Percentiles rank a stretch among this genome's conserved stretches.
phyloP scores from a whole-genome alignment of 2,797 vertebrate genomes.

The Australoheros facetus region DNA sequence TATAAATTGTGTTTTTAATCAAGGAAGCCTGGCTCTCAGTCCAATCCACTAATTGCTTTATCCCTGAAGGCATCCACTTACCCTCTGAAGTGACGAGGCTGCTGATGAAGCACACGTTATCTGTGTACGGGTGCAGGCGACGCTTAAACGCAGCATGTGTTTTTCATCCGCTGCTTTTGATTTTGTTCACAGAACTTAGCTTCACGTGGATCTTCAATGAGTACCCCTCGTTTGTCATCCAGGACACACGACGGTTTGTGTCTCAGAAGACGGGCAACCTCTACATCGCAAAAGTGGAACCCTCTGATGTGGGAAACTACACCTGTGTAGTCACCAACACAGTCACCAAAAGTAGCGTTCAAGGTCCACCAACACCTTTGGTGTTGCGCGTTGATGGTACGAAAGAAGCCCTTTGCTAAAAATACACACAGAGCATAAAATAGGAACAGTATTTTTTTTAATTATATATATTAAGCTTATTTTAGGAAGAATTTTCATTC shows the following conservation, averaged over 20 bases:
- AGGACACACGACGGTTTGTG: slow-evolving; percentile 92
- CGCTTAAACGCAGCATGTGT: slow-evolving; percentile 13
- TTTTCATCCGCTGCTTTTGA: slow-evolving; percentile 15
- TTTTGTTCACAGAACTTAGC: slow-evolving; percentile 82
- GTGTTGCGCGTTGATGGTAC: slow-evolving; percentile 90
- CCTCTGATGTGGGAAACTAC: slow-evolving; percentile 92
- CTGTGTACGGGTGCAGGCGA: slow-evolving; percentile 15
- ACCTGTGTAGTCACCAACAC: slow-evolving; percentile 93
- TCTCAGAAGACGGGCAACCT: slow-evolving; percentile 94
- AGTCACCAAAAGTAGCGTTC: slow-evolving; percentile 87
- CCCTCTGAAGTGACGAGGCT: slow-evolving; percentile 36
- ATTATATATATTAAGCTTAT: background rate
- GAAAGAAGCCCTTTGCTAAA: background rate
- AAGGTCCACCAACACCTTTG: slow-evolving; percentile 91
- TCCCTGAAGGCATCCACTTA: slow-evolving; percentile 55
- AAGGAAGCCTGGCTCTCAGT: slow-evolving; percentile 46
- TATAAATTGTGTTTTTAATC: slow-evolving; percentile 72
- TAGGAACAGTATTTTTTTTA: rapidly evolving
- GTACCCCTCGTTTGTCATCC: slow-evolving; percentile 88
- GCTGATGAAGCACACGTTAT: slow-evolving; percentile 37
- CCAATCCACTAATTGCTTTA: slow-evolving; percentile 60
- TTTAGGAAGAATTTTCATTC: background rate
- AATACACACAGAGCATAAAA: background rate
- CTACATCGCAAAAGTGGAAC: slow-evolving; percentile 95
- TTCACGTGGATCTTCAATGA: slow-evolving; percentile 97